Conservation (phyloP, 2,888 invertebrate species). For the Bhutanitis thaidina region DNA sequence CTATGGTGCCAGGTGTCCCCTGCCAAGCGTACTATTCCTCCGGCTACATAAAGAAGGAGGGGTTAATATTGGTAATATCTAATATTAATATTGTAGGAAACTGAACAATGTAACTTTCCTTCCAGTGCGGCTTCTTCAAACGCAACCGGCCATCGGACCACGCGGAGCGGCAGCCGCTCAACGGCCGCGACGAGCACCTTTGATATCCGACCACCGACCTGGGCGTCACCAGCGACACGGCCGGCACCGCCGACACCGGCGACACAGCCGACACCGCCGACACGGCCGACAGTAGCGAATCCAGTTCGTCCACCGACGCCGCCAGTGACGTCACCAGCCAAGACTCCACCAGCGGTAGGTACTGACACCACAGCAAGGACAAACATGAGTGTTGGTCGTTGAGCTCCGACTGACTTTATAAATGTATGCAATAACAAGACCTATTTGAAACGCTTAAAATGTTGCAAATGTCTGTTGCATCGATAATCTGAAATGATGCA, state of each 20-base stretch:
- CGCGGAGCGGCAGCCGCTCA: conserved; percentile 91
- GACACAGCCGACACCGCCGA: conserved; percentile 32
- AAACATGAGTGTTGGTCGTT: conserved; percentile 32
- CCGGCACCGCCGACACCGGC: conserved; percentile 36
- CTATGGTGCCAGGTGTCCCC: no score
- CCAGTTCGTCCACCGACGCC: conserved; percentile 59
- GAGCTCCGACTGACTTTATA: conserved; percentile 26
- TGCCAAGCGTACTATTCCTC: no score
- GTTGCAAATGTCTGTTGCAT: no score
- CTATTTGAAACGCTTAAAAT: no score
- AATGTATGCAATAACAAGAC: no score
- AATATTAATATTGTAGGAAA: no score
- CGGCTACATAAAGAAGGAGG: no score
- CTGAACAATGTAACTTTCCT: no score
- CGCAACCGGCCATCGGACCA: conserved; percentile 91
- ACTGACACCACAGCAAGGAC: conserved; percentile 40
- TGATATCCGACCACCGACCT: conserved; percentile 73
- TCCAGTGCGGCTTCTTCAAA: conserved; percentile 95
- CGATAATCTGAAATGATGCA: no score
- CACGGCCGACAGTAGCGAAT: conserved; percentile 31
- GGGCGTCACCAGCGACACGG: conserved; percentile 50
- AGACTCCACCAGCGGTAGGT: conserved; percentile 67
- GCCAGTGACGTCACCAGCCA: conserved; percentile 73
- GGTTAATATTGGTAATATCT: no score
- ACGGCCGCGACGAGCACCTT: conserved; percentile 89